Evolutionary conservation across 1,140 invertebrate genomes (phyloP).

Genomic region (Nephotettix cincticeps): DNA sequence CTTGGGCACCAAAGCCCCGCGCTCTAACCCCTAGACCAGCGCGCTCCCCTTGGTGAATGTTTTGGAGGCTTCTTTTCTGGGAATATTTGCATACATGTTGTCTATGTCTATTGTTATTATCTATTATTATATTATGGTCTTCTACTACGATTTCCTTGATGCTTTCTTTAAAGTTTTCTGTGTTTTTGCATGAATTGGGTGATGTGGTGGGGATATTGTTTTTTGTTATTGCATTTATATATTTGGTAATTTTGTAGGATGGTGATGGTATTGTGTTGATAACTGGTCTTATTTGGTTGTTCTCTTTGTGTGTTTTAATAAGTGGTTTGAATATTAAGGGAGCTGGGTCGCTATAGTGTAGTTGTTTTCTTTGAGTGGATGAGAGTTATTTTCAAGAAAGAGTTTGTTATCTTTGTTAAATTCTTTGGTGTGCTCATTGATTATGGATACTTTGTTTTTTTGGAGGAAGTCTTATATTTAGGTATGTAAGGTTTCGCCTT

Average conservation of each 20-base stretch:
- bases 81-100: background rate
- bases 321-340: background rate
- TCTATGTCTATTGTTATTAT: background rate
- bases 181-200: background rate
- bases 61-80: background rate
- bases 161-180: background rate
- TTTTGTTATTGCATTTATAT: background rate
- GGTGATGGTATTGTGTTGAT: background rate
- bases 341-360: background rate
- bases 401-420: background rate
- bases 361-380: background rate
- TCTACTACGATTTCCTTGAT: background rate
- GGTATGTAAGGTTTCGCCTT: background rate
- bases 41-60: no score
- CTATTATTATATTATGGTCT: background rate
- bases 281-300: background rate
- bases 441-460: background rate
- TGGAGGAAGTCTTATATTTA: background rate
- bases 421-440: background rate
- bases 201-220: background rate
- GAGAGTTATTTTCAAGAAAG: background rate
- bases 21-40: no score
- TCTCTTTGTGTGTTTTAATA: constrained; percentile 3
- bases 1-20: no score
- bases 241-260: no score